Conservation (phyloP, 1,140 invertebrate genomes). For the Drosophila equinoxialis region DNA sequence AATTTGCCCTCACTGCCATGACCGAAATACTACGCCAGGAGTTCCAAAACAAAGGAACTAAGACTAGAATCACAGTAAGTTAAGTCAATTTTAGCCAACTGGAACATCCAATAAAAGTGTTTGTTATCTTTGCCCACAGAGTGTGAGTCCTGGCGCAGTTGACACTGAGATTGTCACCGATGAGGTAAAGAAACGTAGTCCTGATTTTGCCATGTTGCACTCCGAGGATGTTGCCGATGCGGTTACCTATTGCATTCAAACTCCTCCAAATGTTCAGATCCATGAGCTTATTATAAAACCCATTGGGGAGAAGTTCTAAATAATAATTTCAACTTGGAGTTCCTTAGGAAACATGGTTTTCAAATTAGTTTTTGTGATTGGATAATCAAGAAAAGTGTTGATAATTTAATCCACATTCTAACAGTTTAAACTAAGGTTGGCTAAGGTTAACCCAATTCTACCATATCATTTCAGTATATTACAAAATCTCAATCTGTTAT, state of each 20-base stretch:
- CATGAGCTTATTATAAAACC: slow-evolving; percentile 66
- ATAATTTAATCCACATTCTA: too few species aligned
- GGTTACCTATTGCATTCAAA: slow-evolving; percentile 85
- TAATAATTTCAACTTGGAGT: too few species aligned
- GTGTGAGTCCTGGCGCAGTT: slow-evolving; percentile 86
- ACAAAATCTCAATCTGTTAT: too few species aligned
- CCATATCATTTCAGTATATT: too few species aligned
- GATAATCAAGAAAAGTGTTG: too few species aligned
- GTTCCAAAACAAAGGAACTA: slow-evolving; percentile 83
- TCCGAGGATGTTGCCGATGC: slow-evolving; percentile 85
- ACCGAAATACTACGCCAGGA: slow-evolving; percentile 86
- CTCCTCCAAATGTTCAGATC: slow-evolving; percentile 85
- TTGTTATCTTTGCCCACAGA: slow-evolving; percentile 72
- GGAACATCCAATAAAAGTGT: background rate
- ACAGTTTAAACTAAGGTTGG: too few species aligned
- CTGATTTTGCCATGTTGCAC: slow-evolving; percentile 62
- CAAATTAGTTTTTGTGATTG: too few species aligned
- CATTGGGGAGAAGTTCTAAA: slow-evolving; percentile 60
- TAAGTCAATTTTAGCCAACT: background rate
- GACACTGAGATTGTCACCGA: slow-evolving; percentile 77
- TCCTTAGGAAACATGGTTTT: too few species aligned
- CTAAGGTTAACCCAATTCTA: slow-evolving; percentile 54
- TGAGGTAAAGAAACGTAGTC: slow-evolving; percentile 13
- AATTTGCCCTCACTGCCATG: slow-evolving; percentile 85
- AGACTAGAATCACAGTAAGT: slow-evolving; percentile 69